Evolutionary conservation across 2,113 vertebrate genomes (phyloP).

Genomic region (Xiphias gladius): DNA sequence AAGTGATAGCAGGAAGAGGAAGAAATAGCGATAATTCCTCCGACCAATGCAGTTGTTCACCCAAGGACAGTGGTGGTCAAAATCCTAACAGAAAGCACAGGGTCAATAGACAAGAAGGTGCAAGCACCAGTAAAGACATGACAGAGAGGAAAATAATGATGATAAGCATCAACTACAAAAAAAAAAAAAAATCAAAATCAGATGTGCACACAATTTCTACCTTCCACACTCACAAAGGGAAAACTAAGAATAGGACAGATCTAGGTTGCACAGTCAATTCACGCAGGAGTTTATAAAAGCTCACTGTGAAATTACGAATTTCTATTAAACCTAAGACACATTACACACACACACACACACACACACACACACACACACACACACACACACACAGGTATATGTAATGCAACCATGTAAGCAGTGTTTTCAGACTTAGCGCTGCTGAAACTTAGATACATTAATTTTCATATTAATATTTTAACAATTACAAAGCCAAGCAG

Average conservation of each 20-base stretch:
- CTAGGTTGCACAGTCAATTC: slow-evolving; percentile 17
- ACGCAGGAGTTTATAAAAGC: slow-evolving; percentile 18
- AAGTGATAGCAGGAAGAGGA: slow-evolving; percentile 95
- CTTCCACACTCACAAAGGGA: background rate
- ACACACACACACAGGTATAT: background rate
- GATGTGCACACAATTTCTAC: slow-evolving; percentile 3
- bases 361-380: no score
- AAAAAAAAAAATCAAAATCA: slow-evolving; percentile 4
- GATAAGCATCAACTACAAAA: background rate
- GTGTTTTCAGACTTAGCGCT: background rate
- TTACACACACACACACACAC: background rate
- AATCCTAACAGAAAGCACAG: slow-evolving; percentile 87
- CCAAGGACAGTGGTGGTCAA: slow-evolving; percentile 98
- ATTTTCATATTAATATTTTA: background rate
- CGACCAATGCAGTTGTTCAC: slow-evolving; percentile 98
- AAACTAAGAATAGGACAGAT: slow-evolving; percentile 46
- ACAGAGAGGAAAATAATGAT: background rate
- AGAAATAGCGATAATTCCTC: slow-evolving; percentile 98
- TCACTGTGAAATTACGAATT: slow-evolving; percentile 6
- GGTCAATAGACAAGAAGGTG: background rate
- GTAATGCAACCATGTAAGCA: background rate
- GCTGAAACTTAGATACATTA: background rate
- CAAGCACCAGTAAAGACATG: background rate
- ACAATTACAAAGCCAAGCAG: background rate
- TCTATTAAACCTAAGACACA: background rate